phyloP scores from a whole-genome alignment of 2,797 vertebrate genomes.

The Trichosurus vulpecula region DNA sequence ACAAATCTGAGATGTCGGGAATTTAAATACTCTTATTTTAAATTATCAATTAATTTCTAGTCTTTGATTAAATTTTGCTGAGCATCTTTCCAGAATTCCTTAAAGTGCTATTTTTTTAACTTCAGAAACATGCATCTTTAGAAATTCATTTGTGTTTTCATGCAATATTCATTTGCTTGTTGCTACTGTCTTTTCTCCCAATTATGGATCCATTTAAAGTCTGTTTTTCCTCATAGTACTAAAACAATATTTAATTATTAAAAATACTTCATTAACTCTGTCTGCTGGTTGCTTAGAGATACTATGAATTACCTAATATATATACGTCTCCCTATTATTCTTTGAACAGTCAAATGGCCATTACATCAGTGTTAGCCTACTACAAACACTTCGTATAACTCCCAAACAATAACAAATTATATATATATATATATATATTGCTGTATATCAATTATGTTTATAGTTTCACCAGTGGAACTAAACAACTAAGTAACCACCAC shows the following conservation, averaged over 20 bases:
- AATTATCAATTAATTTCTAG: constrained; percentile 21
- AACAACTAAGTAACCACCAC: constrained; percentile 44
- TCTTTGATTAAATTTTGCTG: neutral
- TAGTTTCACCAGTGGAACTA: constrained; percentile 42
- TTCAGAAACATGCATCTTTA: neutral
- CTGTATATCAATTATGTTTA: constrained; percentile 57
- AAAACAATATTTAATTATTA: constrained; percentile 39
- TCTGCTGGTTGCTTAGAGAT: constrained; percentile 7
- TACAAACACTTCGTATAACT: constrained; percentile 2
- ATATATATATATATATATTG: constrained; percentile 40
- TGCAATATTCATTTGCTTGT: neutral
- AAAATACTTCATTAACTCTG: constrained; percentile 32
- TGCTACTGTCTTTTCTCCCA: constrained; percentile 36
- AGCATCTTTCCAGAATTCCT: constrained; percentile 3
- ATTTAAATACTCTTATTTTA: neutral
- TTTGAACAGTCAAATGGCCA: constrained; percentile 46
- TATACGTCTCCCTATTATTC: constrained; percentile 31
- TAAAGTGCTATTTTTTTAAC: constrained; percentile 22
- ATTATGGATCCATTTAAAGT: constrained; percentile 42
- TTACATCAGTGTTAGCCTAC: neutral
- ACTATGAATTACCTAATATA: constrained; percentile 48
- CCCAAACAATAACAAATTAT: constrained; percentile 38
- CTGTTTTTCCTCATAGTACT: constrained; percentile 26
- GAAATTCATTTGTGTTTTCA: neutral
- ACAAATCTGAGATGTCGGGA: neutral